Evolutionary conservation across 2,888 invertebrate genomes (phyloP).

Genomic region (Drosophila siamana): DNA sequence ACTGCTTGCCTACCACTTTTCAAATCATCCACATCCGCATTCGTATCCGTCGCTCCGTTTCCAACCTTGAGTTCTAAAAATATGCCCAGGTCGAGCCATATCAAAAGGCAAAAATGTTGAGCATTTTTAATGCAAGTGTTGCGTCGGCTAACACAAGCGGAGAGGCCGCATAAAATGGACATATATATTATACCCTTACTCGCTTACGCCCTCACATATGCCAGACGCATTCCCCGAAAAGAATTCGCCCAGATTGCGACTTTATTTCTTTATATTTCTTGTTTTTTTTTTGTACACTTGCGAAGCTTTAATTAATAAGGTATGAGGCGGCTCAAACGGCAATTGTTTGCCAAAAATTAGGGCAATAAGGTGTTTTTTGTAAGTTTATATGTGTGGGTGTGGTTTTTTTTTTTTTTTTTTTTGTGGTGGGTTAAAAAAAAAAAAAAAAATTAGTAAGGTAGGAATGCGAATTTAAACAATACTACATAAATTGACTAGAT

Average conservation of each 20-base stretch:
- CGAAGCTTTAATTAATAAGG: neutral
- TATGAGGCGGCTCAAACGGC: no score
- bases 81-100: conserved; percentile 62
- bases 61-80: conserved; percentile 74
- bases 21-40: conserved; percentile 76
- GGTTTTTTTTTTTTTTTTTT: no score
- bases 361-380: no score
- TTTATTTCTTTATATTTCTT: no score
- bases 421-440: no score
- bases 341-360: no score
- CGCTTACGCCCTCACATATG: conserved; percentile 12
- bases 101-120: conserved; percentile 69
- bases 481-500: neutral
- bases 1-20: conserved; percentile 73
- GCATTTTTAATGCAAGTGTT: conserved; percentile 64
- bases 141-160: conserved; percentile 42
- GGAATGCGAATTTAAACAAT: neutral
- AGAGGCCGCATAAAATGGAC: conserved; percentile 55
- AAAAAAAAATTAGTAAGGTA: neutral
- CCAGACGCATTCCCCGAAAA: conserved; percentile 24
- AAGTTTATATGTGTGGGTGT: no score
- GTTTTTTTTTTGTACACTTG: neutral
- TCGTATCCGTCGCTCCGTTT: conserved; percentile 65
- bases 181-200: conserved; percentile 44
- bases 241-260: neutral